Conservation (phyloP, 2,797 vertebrate genomes). For the Echiichthys vipera region DNA sequence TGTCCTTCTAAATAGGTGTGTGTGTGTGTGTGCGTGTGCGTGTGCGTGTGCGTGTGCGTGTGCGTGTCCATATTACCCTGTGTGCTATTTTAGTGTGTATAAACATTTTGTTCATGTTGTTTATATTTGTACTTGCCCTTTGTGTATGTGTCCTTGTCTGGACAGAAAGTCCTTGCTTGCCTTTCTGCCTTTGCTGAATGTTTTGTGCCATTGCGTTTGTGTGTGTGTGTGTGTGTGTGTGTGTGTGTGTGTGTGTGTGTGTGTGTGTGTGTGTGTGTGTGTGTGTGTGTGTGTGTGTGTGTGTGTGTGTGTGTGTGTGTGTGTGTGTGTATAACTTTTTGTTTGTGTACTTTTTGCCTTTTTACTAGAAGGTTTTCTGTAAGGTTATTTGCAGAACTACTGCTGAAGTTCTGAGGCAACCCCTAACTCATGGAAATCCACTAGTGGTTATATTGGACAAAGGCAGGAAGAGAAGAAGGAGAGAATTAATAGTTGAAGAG, state of each 20-base stretch:
- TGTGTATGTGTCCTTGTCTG: background rate
- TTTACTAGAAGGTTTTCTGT: background rate
- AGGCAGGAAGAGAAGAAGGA: too few relatives aligned
- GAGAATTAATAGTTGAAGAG: too few relatives aligned
- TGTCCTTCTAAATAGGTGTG: background rate
- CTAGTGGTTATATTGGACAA: background rate
- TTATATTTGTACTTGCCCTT: background rate
- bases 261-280: background rate
- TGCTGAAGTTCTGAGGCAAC: background rate
- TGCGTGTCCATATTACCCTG: background rate
- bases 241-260: background rate
- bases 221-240: background rate
- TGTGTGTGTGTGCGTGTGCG: background rate
- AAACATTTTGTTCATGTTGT: background rate
- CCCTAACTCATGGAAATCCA: background rate
- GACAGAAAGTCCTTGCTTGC: background rate
- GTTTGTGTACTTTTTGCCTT: background rate
- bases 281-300: background rate
- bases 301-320: background rate
- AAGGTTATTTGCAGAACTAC: background rate
- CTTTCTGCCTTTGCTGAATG: background rate
- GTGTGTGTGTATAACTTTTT: background rate
- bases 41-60: too few relatives aligned
- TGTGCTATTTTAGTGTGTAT: background rate
- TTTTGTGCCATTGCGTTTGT: background rate